Evolutionary conservation across 2,797 vertebrate species (phyloP).

Genomic region (Rhadinocentrus ornatus): DNA sequence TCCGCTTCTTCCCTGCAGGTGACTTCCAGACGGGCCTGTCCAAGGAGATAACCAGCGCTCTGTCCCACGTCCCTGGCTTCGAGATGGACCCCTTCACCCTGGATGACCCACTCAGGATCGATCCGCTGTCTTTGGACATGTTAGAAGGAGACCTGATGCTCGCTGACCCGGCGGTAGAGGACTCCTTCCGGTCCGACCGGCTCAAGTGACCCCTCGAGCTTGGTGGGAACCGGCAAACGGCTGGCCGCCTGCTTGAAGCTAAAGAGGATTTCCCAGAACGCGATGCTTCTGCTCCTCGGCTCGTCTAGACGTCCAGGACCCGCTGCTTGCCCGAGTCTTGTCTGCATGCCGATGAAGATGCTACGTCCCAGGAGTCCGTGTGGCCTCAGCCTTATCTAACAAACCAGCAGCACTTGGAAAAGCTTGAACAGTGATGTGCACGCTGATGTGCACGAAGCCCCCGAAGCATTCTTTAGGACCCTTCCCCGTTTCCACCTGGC

Average conservation of each 20-base stretch:
- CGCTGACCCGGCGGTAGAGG: conserved; percentile 91
- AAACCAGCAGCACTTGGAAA: conserved; percentile 30
- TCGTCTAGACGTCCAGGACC: too few relatives aligned
- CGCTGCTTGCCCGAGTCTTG: too few relatives aligned
- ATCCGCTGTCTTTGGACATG: conserved; percentile 91
- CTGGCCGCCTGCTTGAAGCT: too few relatives aligned
- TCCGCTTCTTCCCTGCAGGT: conserved; percentile 64
- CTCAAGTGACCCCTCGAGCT: conserved; percentile 72
- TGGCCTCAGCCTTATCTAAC: conserved; percentile 37
- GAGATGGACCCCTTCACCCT: conserved; percentile 88
- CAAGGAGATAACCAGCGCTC: conserved; percentile 90
- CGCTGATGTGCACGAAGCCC: background rate
- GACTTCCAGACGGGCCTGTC: conserved; percentile 91
- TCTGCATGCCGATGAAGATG: too few relatives aligned
- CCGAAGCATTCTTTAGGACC: background rate
- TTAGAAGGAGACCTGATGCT: conserved; percentile 91
- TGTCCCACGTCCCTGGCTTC: conserved; percentile 91
- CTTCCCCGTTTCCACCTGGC: too few relatives aligned
- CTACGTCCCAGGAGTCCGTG: too few relatives aligned
- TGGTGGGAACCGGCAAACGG: too few relatives aligned
- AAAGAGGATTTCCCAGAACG: too few relatives aligned
- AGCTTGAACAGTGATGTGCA: background rate
- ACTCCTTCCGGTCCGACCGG: conserved; percentile 92
- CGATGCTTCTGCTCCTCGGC: too few relatives aligned
- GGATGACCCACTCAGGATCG: conserved; percentile 89